A percentile compares a stretch with the other conserved stretches of the same genome.
phyloP scores from a whole-genome alignment of 2,113 vertebrate genomes.

The Notarius quadriscutis region DNA sequence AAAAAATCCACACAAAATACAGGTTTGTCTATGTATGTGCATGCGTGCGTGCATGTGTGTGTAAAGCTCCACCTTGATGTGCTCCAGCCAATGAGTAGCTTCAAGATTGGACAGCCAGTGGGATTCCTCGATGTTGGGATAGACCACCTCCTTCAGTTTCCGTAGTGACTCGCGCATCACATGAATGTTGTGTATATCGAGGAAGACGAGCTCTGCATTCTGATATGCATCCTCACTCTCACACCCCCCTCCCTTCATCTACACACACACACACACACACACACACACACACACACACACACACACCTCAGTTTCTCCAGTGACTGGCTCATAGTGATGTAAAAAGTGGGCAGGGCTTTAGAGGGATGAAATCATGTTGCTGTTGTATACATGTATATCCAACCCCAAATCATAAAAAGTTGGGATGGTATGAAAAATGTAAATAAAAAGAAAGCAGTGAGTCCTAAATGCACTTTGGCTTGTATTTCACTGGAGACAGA shows the following conservation, averaged over 20 bases:
- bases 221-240: constrained; percentile 98
- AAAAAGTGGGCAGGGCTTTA: not conserved
- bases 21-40: no score
- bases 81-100: constrained; percentile 97
- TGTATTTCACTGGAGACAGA: no score
- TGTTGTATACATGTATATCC: no score
- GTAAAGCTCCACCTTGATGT: constrained; percentile 84
- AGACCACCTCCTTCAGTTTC: constrained; percentile 94
- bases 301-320: no score
- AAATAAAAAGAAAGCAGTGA: no score
- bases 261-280: constrained; percentile 25
- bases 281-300: not conserved
- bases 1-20: no score
- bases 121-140: constrained; percentile 93
- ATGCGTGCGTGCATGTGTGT: not conserved
- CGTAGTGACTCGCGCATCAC: constrained; percentile 96
- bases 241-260: constrained; percentile 97
- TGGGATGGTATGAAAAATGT: no score
- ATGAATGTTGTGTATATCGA: constrained; percentile 98
- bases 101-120: constrained; percentile 96
- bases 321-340: no score
- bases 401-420: no score
- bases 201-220: constrained; percentile 91
- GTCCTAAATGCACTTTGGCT: no score
- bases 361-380: not conserved